Percentiles rank a stretch among this genome's conserved stretches.
Conservation (phyloP, 2,888 invertebrate species). For the Rotaria socialis region DNA sequence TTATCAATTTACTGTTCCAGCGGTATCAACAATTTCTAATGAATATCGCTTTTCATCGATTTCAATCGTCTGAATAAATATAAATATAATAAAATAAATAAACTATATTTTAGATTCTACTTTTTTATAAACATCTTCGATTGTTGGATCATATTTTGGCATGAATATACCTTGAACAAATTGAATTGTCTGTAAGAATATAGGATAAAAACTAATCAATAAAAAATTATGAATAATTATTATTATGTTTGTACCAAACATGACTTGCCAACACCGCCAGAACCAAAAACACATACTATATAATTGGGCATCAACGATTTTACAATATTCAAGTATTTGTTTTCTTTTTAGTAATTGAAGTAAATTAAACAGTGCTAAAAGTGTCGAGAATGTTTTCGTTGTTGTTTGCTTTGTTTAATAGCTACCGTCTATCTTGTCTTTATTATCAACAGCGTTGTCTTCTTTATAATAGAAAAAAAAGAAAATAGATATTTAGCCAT, state of each 20-base stretch:
- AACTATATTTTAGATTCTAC: background rate
- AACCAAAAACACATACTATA: background rate
- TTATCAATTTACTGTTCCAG: slow-evolving; percentile 77
- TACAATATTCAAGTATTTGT: too few species aligned
- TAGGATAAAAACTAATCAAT: too few species aligned
- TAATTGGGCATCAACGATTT: background rate
- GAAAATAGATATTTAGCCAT: too few species aligned
- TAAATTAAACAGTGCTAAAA: too few species aligned
- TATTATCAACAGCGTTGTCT: background rate
- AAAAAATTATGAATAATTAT: too few species aligned
- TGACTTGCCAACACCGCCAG: background rate
- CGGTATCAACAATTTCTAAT: slow-evolving; percentile 73
- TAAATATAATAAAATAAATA: background rate
- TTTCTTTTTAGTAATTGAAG: too few species aligned
- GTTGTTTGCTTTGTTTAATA: too few species aligned
- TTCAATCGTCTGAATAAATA: slow-evolving; percentile 49
- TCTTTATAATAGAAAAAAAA: background rate
- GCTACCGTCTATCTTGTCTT: background rate
- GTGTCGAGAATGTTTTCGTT: too few species aligned
- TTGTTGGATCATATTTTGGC: slow-evolving; percentile 98
- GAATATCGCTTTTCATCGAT: slow-evolving; percentile 40
- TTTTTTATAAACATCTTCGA: slow-evolving; percentile 98
- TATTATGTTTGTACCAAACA: background rate
- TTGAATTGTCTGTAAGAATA: slow-evolving; percentile 70
- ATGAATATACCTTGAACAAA: slow-evolving; percentile 99